Base-by-base conservation (phyloP, 2,888 invertebrate genomes). In the Acanthosoma haemorrhoidale region DNA sequence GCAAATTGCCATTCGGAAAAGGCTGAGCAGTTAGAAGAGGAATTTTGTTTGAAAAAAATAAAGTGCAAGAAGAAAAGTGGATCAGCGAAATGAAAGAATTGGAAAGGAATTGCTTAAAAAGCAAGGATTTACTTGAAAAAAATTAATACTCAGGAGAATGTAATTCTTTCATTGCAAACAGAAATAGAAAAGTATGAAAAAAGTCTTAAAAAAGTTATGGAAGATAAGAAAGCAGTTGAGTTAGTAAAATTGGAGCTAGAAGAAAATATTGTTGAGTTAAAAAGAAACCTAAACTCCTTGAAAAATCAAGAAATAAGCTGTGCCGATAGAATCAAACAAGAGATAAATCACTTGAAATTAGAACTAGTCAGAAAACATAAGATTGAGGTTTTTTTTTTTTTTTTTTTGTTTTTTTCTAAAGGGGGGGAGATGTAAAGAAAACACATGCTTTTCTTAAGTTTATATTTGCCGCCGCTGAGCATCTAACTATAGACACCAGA, bases 1-100 rank as follows among this genome's bases (percentile, higher is more conserved):
- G 16, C 36, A 38, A 36, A 61, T 18, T 18, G 32, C n/a, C 61
- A 61, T 21, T 34, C 13, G n/a, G 61, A 61, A 38, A 36, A 61
- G n/a, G n/a, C n/a, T n/a, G 43, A 51, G n/a, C 32, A 67, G 3
- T 21, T 67, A 15, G 67, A 67, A 11, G 57, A 67, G 32, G 67
- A 11, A 51, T 51, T 18, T 57, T 34, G 57, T 67, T 34, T 36
- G 18, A 16, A 16, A 57, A 32, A 6, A 51, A 31, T 4, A 34
- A 32, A 16, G 25, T 31, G 1, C 18, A 16, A 15, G 16, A 34
- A 6, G 57, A 67, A 8, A 32, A 51, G 16, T 34, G 41, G 36
- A 34, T 43, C 15, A 57, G 15, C 13, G 43, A 67, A 34, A 67
- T 16, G 43, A 13, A 21, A 18, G 32, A 51, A 57, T 11, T 57